Percentiles rank a stretch among this genome's conserved stretches.
phyloP scores from a whole-genome alignment of 2,797 vertebrate species.

The Mormyrus hasselquistii region DNA sequence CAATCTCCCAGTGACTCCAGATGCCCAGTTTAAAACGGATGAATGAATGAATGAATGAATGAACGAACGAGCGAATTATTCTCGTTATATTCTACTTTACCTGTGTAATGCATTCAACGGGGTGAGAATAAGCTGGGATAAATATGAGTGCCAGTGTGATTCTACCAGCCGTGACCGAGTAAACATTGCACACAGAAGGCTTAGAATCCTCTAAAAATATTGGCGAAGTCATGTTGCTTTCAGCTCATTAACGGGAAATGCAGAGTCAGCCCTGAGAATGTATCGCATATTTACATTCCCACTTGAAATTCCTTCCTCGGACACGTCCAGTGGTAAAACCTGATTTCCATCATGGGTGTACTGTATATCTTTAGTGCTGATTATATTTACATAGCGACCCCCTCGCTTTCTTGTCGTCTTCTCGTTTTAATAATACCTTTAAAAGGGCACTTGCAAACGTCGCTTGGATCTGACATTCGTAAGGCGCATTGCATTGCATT shows the following conservation, averaged over 20 bases:
- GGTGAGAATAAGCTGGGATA: background rate
- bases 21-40: background rate
- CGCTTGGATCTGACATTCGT: background rate
- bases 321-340: background rate
- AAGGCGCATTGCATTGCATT: background rate
- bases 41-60: background rate
- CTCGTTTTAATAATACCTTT: background rate
- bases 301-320: constrained; percentile 9
- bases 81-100: background rate
- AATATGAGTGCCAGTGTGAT: background rate
- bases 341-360: background rate
- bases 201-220: constrained; percentile 8
- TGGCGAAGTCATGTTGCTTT: constrained; percentile 2
- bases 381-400: background rate
- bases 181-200: background rate
- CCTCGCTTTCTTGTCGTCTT: background rate
- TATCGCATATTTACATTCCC: background rate
- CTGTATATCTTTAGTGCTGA: background rate
- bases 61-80: background rate
- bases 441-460: background rate
- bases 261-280: constrained; percentile 3
- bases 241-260: constrained; percentile 14
- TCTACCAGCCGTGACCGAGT: background rate
- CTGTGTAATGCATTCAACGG: background rate
- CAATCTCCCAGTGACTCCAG: background rate